These are phyloP conservation scores for Amazona ochrocephala DNA, from an alignment of 2,797 vertebrate genomes.

Conservation along the genomic window DNA sequence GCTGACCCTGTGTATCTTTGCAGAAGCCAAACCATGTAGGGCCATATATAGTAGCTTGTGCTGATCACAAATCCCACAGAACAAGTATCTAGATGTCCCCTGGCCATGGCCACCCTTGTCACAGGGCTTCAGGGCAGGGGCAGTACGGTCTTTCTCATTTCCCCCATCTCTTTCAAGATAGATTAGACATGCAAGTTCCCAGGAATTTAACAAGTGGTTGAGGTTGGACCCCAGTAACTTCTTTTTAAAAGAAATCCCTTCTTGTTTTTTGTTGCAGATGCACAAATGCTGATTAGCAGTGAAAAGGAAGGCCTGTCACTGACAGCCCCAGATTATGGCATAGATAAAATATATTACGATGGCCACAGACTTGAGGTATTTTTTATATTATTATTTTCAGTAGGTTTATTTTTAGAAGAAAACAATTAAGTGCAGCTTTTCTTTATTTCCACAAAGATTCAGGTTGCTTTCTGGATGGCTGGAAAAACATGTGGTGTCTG, in stretches of 20 bases:
- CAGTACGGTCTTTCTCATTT: not conserved
- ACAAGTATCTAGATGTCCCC: not conserved
- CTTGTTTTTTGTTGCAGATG: conserved; percentile 15
- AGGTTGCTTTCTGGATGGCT: conserved; percentile 83
- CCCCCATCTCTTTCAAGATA: not conserved
- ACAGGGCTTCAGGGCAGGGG: not conserved
- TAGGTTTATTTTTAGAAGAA: not conserved
- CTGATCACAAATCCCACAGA: not conserved
- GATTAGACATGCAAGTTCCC: not conserved
- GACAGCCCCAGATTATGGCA: conserved; percentile 74
- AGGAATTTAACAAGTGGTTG: not conserved
- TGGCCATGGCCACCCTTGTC: not conserved
- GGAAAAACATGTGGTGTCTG: conserved; percentile 85
- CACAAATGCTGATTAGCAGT: conserved; percentile 66
- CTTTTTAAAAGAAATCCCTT: not conserved
- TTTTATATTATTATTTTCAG: not conserved
- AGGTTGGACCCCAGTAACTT: not conserved
- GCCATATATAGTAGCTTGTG: not conserved
- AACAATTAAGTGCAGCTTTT: not conserved
- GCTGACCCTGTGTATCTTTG: not conserved
- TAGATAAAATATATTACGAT: conserved; percentile 80
- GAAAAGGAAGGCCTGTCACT: conserved; percentile 74
- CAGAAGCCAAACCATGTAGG: not conserved
- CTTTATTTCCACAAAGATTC: conserved; percentile 71
- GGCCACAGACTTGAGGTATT: conserved; percentile 72